Evolutionary conservation across 1,140 invertebrate species (phyloP), one percentile per base, ranked within the genome.

Genomic region (Hylaeus volcanicus): DNA sequence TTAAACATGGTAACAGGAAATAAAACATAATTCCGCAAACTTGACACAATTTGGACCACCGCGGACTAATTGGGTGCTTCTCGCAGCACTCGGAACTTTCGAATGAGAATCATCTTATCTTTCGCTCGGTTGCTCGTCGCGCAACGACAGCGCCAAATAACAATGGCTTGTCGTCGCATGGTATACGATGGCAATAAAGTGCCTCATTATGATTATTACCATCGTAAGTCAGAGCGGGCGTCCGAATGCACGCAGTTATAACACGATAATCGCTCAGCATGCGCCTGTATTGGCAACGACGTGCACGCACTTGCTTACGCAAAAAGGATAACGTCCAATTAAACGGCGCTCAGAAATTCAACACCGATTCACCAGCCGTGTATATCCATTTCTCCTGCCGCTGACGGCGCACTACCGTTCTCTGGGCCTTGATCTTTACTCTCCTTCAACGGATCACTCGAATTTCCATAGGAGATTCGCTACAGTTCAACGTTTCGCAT

Each of bases 191-290:
- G 75, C 81, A 81, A 78, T 86, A 87, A 83, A 83, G n/a, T 60
- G 48, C 5, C 71, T 78, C 84, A 74, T 87, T 87, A 83, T 83
- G 83, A 86, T 87, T 84, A 87, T 83, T 79, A 39, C 77, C 70
- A 74, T 86, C 74, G 84, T 87, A 87, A 86, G 84, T 78, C 74
- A 66, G 39, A 58, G 74, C 65, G 48, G 58, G 53, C 26, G 15
- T 72, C 77, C 69, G 81, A 56, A 70, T 14, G 58, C 55, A 45
- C 39, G 55, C 56, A 37, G 71, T 68, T 61, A 74, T 81, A 79
- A 79, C 61, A 72, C 74, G 74, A 83, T 87, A 86, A 86, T 86
- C 77, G 81, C 63, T 60, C 60, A 65, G 65, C 73, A 56, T 60
- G 64, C 65, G 55, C 79, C 79, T 51, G 69, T 72, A 70, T 64